These are phyloP conservation scores for Nothocercus julius DNA, from an alignment of 2,113 vertebrate species.

Conservation along the genomic window DNA sequence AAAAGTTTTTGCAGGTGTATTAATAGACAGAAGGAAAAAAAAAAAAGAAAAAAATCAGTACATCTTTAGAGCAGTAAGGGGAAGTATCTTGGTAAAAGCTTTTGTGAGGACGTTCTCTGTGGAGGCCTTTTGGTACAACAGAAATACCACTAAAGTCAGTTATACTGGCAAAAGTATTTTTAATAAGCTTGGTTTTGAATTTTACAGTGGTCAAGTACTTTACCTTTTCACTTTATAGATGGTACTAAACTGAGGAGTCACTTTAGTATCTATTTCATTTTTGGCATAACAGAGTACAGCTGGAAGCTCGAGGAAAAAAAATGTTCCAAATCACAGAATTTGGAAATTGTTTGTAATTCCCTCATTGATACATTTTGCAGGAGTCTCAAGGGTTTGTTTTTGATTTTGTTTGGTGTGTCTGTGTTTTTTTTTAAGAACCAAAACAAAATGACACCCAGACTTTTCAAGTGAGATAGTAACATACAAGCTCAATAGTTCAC, in stretches of 20 bases:
- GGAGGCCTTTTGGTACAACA: neutral
- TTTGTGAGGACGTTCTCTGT: neutral
- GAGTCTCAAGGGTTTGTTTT: neutral
- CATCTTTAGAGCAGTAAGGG: neutral
- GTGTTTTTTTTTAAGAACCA: too few relatives aligned
- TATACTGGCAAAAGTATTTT: neutral
- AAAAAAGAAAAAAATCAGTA: neutral
- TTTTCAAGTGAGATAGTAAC: neutral
- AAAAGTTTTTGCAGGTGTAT: neutral
- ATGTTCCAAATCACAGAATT: neutral
- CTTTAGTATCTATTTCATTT: neutral
- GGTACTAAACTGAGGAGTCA: neutral
- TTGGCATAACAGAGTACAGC: neutral
- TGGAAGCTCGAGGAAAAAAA: accelerated
- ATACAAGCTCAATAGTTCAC: neutral
- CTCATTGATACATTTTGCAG: neutral
- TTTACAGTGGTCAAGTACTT: neutral
- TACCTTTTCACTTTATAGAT: neutral
- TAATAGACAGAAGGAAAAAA: neutral
- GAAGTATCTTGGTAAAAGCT: neutral
- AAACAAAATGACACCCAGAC: neutral
- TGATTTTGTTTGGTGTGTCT: too few relatives aligned
- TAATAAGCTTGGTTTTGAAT: neutral
- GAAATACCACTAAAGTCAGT: neutral
- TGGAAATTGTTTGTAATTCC: accelerated